Evolutionary conservation across 1,140 invertebrate genomes (phyloP), one percentile per base, ranked within the genome.

Genomic region (Eubasilissa regina): DNA sequence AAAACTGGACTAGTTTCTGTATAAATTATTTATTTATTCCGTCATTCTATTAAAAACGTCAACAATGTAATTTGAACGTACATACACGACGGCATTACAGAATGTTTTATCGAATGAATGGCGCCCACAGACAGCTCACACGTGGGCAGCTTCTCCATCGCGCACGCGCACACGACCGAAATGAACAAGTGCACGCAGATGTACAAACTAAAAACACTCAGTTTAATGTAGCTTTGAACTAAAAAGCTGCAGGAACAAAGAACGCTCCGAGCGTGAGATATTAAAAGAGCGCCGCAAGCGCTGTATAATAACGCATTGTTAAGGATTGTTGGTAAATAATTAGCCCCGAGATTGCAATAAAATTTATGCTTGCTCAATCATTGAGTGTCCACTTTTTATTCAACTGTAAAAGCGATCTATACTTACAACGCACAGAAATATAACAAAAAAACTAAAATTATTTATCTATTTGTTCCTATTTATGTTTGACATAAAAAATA

Each of bases 41-140:
- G 25, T 58, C 21, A 58, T 58, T 1, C 17, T 4, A 55, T 15
- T 55, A 55, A 55, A 58, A 58, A 21, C 55, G 55, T 21, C 55
- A 53, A 68, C 35, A 1, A 21, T 51, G n/a, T 53, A 73, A 21
- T 55, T 11, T 43, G n/a, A 8, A 12, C 21, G 4, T 73, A 21
- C 66, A 53, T 55, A 21, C 13, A 25, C 55, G 17, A 19, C 15
- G 12, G 25, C 48, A 55, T 73, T 53, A 73, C 12, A 55, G 53
- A 73, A 45, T 68, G 47, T 25, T 19, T 53, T 73, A 21, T 73
- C 47, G 4, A 6, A 44, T 12, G 60, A 73, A 53, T 73, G 51
- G 47, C 47, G 68, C 68, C 68, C 17, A 73, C 68, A 15, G 48
- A 35, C 8, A 8, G 21, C 0, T 8, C 7, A 0, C 11, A 7